A percentile compares a stretch with the other conserved stretches of the same genome.
These are phyloP conservation scores for Horisme vitalbata DNA, from an alignment of 2,888 invertebrate genomes.

Conservation along the genomic window DNA sequence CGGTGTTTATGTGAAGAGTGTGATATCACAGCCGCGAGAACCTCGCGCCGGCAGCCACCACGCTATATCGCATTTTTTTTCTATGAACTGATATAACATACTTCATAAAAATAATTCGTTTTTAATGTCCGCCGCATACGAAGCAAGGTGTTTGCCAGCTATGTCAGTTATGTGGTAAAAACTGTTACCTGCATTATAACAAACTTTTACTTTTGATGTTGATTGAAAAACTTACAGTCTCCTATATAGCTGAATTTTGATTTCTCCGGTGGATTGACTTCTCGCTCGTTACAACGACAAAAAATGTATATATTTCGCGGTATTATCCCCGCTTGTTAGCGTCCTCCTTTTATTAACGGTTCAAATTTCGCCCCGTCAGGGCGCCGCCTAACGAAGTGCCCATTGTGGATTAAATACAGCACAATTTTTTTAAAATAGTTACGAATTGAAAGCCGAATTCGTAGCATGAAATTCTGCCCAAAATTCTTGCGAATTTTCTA, in stretches of 20 bases:
- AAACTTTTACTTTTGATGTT: not conserved
- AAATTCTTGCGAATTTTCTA: not conserved
- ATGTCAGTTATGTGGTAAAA: no score
- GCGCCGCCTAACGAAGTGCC: constrained; percentile 26
- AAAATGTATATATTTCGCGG: constrained; percentile 16
- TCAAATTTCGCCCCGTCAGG: constrained; percentile 21
- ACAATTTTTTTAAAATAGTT: constrained; percentile 16
- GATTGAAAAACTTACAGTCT: no score
- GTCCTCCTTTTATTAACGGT: constrained; percentile 24
- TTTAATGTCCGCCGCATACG: no score
- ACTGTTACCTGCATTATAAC: no score
- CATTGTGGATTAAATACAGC: constrained; percentile 23
- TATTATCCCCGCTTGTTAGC: constrained; percentile 27
- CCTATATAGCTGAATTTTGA: no score
- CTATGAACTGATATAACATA: no score
- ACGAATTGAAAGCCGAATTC: constrained; percentile 15
- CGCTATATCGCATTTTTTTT: no score
- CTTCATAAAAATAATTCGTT: no score
- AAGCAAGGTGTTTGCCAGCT: no score
- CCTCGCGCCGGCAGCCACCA: no score
- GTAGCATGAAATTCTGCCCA: constrained; percentile 4
- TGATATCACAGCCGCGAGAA: constrained; percentile 21
- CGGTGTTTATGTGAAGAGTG: constrained; percentile 32
- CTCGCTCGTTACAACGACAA: constrained; percentile 12
- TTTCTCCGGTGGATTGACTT: constrained; percentile 12